Evolutionary conservation across 2,113 vertebrate species (phyloP), one percentile per base, ranked within the genome.

Genomic region (Maccullochella peelii): DNA sequence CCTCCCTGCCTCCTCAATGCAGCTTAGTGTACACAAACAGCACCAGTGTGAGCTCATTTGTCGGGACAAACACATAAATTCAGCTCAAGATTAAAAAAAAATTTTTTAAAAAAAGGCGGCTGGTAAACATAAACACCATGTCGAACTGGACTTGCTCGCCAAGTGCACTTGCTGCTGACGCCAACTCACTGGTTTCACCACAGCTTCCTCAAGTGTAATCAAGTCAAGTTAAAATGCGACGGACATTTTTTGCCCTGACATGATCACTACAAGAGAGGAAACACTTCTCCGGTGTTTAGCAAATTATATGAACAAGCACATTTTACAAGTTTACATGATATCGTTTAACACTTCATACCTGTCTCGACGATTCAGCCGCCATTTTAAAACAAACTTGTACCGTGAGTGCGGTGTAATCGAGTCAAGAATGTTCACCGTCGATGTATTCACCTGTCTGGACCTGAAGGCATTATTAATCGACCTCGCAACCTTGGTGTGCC

Each of bases 351-450:
- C 84, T 85, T 86, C 83, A 55, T 94, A 95, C 95, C 95, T 94
- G 93, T 86, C 77, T 86, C 72, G 65, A 63, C 21, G 90, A 88
- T 84, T 91, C 92, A 91, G 92, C 86, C 95, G 95, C 95, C 96
- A 96, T 96, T 91, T 96, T 96, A 94, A 94, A 91, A 89, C 86
- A 89, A 94, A 95, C 86, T 94, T 93, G 79, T 74, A 58, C 42
- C n/a, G 62, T 49, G 79, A 90, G 92, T 79, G 82, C 67, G 25
- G 74, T 77, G 90, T 87, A 94, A 94, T 95, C 92, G 90, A 93
- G 89, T 77, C 71, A 38, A 75, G 93, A 93, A 79, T 78, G 87
- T 27, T 63, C 42, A 54, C 42, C 42, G 68, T 88, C 92, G 93
- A 95, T 93, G 49, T 80, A 76, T 94, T 93, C 91, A 95, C 95